phyloP scores from a whole-genome alignment of 1,140 invertebrate genomes.

The Neodiprion pinetum region DNA sequence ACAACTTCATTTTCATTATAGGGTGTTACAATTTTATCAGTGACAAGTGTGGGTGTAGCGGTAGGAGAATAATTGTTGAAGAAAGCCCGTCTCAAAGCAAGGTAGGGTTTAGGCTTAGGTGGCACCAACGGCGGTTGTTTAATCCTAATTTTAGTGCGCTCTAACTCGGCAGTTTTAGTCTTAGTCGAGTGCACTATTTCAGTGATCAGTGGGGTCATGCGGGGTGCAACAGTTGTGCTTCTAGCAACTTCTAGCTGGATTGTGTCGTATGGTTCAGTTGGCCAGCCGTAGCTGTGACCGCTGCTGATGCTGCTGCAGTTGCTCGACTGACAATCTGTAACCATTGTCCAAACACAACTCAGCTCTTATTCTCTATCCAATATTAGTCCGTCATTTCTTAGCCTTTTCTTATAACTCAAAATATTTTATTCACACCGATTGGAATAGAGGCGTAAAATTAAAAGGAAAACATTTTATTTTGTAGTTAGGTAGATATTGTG shows the following conservation, averaged over 20 bases:
- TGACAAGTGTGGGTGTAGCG: no score
- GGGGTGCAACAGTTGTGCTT: constrained; percentile 36
- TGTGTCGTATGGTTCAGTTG: constrained; percentile 23
- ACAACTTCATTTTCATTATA: not conserved
- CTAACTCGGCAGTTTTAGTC: not conserved
- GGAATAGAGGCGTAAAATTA: no score
- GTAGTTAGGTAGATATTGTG: no score
- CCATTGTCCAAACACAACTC: constrained; percentile 43
- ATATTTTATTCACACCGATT: no score
- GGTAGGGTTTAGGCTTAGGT: constrained; percentile 12
- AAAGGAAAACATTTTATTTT: no score
- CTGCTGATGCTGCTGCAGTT: constrained; percentile 37
- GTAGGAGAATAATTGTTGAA: not conserved
- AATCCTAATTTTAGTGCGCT: not conserved
- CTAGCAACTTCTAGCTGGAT: constrained; percentile 40
- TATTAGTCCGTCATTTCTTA: no score
- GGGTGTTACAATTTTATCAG: no score
- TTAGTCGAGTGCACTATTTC: constrained; percentile 32
- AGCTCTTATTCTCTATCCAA: constrained; percentile 19
- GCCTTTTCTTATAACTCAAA: no score
- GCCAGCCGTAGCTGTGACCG: constrained; percentile 16
- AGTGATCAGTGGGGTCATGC: constrained; percentile 36
- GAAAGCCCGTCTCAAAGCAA: constrained; percentile 10
- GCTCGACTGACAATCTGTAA: constrained; percentile 49
- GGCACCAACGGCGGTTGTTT: constrained; percentile 5